Evolutionary conservation across 2,113 vertebrate genomes (phyloP).

Genomic region (Sinocyclocheilus grahami): DNA sequence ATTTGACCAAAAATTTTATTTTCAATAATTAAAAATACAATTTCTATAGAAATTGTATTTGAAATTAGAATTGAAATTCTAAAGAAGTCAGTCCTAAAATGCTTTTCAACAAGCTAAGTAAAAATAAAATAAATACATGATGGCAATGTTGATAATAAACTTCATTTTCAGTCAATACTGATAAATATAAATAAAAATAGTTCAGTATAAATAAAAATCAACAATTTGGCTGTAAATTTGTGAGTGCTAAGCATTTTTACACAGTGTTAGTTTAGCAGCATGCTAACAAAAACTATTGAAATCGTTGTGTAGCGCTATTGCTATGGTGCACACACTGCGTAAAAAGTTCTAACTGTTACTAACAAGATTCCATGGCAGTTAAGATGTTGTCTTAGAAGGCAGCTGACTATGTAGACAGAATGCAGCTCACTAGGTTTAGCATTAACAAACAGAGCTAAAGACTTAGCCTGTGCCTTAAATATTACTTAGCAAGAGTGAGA

Average conservation of each 20-base stretch:
- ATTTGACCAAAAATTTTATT: background rate
- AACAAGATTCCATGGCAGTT: background rate
- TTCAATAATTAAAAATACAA: too few relatives aligned
- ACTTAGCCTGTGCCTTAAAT: conserved; percentile 3
- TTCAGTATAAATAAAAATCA: background rate
- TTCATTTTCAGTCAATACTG: background rate
- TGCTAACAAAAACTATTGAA: background rate
- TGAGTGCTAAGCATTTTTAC: background rate
- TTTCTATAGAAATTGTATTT: too few relatives aligned
- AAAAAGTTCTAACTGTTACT: background rate
- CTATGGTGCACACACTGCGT: background rate
- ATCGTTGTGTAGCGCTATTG: background rate
- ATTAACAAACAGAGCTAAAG: background rate
- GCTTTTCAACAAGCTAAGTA: background rate
- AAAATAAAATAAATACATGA: background rate
- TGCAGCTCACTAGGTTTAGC: conserved; percentile 2
- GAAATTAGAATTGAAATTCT: background rate
- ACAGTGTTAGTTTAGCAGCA: background rate
- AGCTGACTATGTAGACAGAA: background rate
- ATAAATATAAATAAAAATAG: background rate
- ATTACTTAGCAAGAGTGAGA: background rate
- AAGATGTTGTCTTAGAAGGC: background rate
- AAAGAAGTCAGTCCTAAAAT: background rate
- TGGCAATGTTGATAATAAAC: background rate
- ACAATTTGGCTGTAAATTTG: background rate